These are phyloP conservation scores for Drosophila littoralis DNA, from an alignment of 1,140 invertebrate genomes.

Conservation along the genomic window DNA sequence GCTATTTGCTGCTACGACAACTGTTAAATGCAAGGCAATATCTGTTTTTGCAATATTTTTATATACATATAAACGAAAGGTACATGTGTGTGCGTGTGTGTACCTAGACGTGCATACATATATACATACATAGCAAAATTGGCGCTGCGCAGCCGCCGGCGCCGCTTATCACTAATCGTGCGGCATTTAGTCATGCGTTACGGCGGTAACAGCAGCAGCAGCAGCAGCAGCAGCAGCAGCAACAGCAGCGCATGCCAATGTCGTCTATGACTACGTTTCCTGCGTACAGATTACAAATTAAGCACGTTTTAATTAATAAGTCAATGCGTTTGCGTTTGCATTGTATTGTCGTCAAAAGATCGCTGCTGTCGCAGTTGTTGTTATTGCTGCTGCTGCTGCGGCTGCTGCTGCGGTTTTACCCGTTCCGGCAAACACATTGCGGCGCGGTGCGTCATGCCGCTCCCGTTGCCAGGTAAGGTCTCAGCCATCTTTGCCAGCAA, in stretches of 20 bases:
- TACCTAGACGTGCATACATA: neutral
- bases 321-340: slow-evolving; percentile 30
- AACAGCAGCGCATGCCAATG: slow-evolving; percentile 33
- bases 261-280: slow-evolving; percentile 29
- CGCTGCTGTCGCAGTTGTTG: neutral
- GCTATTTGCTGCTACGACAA: neutral
- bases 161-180: slow-evolving; percentile 29
- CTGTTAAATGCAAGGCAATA: slow-evolving; percentile 12
- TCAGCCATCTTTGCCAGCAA: neutral
- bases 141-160: slow-evolving; percentile 23
- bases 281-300: slow-evolving; percentile 46
- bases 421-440: slow-evolving; percentile 23
- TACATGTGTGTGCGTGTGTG: neutral
- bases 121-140: neutral
- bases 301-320: slow-evolving; percentile 47
- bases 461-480: slow-evolving; percentile 20
- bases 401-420: slow-evolving; percentile 9
- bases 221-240: slow-evolving; percentile 3
- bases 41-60: slow-evolving; percentile 16
- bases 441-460: slow-evolving; percentile 35
- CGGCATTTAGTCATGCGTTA: slow-evolving; percentile 24
- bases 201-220: slow-evolving; percentile 3
- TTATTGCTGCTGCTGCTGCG: slow-evolving; percentile 8
- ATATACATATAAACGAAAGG: neutral
- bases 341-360: slow-evolving; percentile 10